Base-by-base conservation (phyloP, 2,888 invertebrate species). In the Erannis defoliaria region DNA sequence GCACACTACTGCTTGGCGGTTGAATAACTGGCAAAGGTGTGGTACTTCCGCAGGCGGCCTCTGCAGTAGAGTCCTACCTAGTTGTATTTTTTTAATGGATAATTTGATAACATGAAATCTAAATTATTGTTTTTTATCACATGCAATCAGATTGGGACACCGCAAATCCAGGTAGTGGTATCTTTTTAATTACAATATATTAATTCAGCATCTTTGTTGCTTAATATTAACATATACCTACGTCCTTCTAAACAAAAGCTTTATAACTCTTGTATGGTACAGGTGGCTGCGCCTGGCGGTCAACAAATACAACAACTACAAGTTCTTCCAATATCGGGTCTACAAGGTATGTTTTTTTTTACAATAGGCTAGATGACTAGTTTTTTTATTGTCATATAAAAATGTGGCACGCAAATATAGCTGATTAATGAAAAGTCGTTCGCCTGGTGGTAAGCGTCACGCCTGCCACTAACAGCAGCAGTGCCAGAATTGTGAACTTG, bases 251-350 rank as follows among this genome's bases (percentile, higher is more conserved):
- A 12, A 19, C 19, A 19, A 42, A 42, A 12, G 19, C 0, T 19
- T 19, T 3, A 19, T 18, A 16, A 16, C 2, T 37, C 1, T 38
- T 38, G 1, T 57, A 53, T 55, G 59, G 69, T 94, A 66, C 93
- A 95, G 93, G 93, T 95, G 51, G 94, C 95, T 2, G 90, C 95
- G 1, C 94, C 95, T 5, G 94, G 94, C 66, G 94, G 94, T 0
- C 95, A 95, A 69, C 94, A 94, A 48, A 76, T 95, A 31, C 95
- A 95, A 76, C 96, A 96, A 72, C 93, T 97, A 33, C 96, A 96
- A 91, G 96, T 96, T 0, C 89, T 96, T 12, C 96, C 96, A 2
- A 94, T 96, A 19, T 95, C 95, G 0, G 95, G 94, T 79, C 81
- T 95, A 48, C 94, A 95, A 93, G 90, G 93, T 89, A 45, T n/a